Conservation (phyloP, 2,888 invertebrate species). For the Merodon equestris region DNA sequence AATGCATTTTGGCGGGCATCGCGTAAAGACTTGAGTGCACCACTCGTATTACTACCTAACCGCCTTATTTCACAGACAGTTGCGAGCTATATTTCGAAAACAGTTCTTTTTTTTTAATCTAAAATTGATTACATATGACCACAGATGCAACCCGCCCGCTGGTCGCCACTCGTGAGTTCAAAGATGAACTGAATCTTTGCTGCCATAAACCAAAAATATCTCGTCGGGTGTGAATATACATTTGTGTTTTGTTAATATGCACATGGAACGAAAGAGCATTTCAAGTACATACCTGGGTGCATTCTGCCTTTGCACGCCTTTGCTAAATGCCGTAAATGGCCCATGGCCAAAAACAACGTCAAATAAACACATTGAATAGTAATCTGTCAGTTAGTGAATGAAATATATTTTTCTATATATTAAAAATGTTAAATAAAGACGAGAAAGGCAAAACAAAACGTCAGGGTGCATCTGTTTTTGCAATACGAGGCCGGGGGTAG, state of each 20-base stretch:
- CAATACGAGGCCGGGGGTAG: not conserved
- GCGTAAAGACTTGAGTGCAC: no score
- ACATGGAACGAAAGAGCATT: conserved; percentile 12
- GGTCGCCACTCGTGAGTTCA: conserved; percentile 8
- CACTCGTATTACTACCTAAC: no score
- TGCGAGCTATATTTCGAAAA: no score
- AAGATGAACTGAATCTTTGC: conserved; percentile 25
- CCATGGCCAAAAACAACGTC: conserved; percentile 33
- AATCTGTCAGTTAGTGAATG: conserved; percentile 23
- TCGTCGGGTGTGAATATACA: conserved; percentile 18
- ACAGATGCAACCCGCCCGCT: no score
- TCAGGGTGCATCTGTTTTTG: conserved; percentile 19
- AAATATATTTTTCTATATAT: not conserved
- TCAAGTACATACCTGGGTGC: conserved; percentile 34
- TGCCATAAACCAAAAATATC: conserved; percentile 32
- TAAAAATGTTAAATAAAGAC: conserved; percentile 5
- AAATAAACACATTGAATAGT: conserved; percentile 4
- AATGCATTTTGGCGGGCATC: no score
- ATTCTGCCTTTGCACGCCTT: conserved; percentile 7
- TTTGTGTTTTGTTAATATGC: conserved; percentile 14
- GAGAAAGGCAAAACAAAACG: not conserved
- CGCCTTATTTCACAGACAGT: no score
- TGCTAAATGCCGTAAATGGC: conserved; percentile 28
- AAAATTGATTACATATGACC: no score
- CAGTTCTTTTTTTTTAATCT: no score